Conservation (phyloP, 2,797 vertebrate genomes). For the Argentina silus region DNA sequence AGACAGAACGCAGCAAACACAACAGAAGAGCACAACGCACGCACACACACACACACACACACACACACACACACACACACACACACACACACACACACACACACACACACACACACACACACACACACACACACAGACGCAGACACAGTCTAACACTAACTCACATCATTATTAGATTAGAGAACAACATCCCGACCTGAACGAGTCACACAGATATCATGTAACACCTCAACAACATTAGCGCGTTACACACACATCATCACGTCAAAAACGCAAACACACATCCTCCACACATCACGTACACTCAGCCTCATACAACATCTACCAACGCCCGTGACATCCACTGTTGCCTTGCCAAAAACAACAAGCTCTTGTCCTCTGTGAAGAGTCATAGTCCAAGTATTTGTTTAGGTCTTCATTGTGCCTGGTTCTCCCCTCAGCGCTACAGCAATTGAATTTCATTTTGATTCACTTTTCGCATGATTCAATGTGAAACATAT, state of each 20-base stretch:
- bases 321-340: background rate
- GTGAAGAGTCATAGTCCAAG: constrained; percentile 28
- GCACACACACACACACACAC: background rate
- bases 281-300: constrained; percentile 18
- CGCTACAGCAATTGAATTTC: background rate
- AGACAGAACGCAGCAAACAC: constrained; percentile 1
- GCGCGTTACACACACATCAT: constrained; percentile 42
- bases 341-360: constrained; percentile 34
- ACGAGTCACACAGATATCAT: constrained; percentile 46
- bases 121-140: constrained; percentile 11
- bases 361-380: constrained; percentile 40
- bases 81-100: background rate
- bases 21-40: background rate
- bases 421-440: constrained; percentile 2
- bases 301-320: constrained; percentile 21
- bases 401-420: constrained; percentile 34
- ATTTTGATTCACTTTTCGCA: background rate
- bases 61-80: constrained; percentile 14
- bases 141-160: background rate
- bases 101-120: constrained; percentile 7
- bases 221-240: constrained; percentile 43
- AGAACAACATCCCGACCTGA: constrained; percentile 6
- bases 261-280: constrained; percentile 22
- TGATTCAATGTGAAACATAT: background rate
- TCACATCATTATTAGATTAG: background rate